Evolutionary conservation across 1,140 invertebrate genomes (phyloP), one percentile per base, ranked within the genome.

Genomic region (Oncopodura yosiiana): DNA sequence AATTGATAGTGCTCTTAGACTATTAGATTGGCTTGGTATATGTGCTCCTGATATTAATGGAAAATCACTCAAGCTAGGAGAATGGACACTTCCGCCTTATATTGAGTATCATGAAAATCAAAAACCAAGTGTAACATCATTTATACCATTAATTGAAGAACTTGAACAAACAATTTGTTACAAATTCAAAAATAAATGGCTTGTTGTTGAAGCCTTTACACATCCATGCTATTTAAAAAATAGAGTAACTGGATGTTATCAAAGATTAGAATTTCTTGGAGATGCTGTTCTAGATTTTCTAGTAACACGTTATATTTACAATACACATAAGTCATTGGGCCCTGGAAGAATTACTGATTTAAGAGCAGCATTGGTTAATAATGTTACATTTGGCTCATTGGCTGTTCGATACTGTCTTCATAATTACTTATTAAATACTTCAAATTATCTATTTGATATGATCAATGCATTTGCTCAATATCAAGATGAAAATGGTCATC

Each of bases 251-350:
- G 82, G 85, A 61, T 92, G 87, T 67, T 97, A 97, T 71, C 89
- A 98, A 68, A 77, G 93, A 41, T 69, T 97, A 8, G 94, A 98
- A 70, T 97, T 97, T 69, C 74, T 98, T 3, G 94, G 94, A 21
- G 94, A 98, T 77, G 92, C 94, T 3, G 81, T 98, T 32, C 73
- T 34, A 77, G 93, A 97, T 73, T 94, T 93, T 69, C 72, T 96
- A 0, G 86, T 96, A 5, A 94, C 93, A 0, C 74, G 80, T 12
- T 80, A 90, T 64, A 82, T 96, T 41, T 96, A 81, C 67, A 86
- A 94, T 69, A 76, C 81, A 18, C 78, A 75, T 56, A 67, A 68
- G 0, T 66, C 78, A 49, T 77, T 84, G 67, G 80, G 71, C 37
- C 90, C 88, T 0, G 93, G 92, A 1, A 78, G 88, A 29, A 70